Base-by-base conservation (phyloP, 2,797 vertebrate genomes). In the Lepidocolaptes lacrymiger region DNA sequence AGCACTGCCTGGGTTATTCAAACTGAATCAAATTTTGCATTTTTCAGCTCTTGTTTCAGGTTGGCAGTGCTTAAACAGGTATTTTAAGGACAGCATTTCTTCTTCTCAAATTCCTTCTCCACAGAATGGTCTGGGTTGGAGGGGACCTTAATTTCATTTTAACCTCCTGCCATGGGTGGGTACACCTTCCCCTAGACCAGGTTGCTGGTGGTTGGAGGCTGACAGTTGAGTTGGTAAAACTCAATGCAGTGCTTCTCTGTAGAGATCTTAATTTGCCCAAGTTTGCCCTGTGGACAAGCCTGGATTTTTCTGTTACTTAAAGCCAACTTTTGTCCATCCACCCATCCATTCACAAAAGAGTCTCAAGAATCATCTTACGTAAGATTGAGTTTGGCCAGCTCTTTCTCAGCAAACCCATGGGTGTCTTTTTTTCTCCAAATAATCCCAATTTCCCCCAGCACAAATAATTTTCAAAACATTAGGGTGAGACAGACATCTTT, bases 211-310 rank as follows among this genome's bases (percentile, higher is more conserved):
- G 18, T 43, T 71, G 78, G 21, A 69, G n/a, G n/a, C 32, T 24
- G 23, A 2, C 0, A 0, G 1, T 5, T 54, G 34, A 4, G 27
- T 55, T 62, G 43, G 11, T 36, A 23, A 48, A 26, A 41, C 18
- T 49, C 5, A 0, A 0, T 8, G 28, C 51, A 34, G 27, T 8
- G 5, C 12, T 80, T 58, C 52, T 59, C 22, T 32, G 0, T 4
- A 6, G 1, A 20, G 14, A 43, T 43, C 16, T 34, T 10, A 2
- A 51, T 75, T 85, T 49, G 13, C 21, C 23, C 43, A 48, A 1
- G 9, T 51, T 37, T 83, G 12, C 41, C 22, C 32, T 46, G n/a
- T 51, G 52, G 59, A 27, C 49, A 72, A 5, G 9, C 22, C n/a
- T 36, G 43, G 4, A 30, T 67, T 79, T 41, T 34, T 83, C 26